Base-by-base conservation (phyloP, 2,113 vertebrate species). In the Piaya cayana region DNA sequence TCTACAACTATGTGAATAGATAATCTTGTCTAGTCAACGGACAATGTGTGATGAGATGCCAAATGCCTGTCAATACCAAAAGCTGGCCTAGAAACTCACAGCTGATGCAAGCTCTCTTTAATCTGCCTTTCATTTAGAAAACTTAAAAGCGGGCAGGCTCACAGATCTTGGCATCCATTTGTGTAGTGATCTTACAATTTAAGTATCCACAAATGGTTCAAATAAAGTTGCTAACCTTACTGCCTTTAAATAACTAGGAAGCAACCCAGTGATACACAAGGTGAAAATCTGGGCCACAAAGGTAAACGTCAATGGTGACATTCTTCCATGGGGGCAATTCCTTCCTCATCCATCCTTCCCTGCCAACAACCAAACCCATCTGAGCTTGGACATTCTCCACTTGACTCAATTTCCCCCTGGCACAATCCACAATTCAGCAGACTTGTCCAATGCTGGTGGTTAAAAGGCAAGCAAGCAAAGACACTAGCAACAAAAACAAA, bases 401-500 rank as follows among this genome's bases (percentile, higher is more conserved):
- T 22, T n/a, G n/a, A n/a, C n/a, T n/a, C 22, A 60, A 0, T 62
- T 84, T 89, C 14, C 3, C n/a, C 29, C 56, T 49, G 30, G 36
- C 37, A 52, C n/a, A 84, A 92, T 36, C 58, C 30, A 19, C 3
- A 11, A 21, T 69, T 84, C 49, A 58, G 14, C 11, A 10, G 58
- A 34, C 14, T 91, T 50, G 55, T 63, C 36, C 0, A 0, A 6
- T 15, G 52, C 50, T 7, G 1, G 11, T 4, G 4, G 32, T 47
- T 82, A 70, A 76, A 86, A 78, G 37, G 30, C 74, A 93, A 94
- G 92, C 23, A 69, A 77, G 43, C 43, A 90, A 58, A 70, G 39
- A 53, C 15, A 43, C 30, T 25, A 68, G 34, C 11, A 64, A 78
- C 34, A 37, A 29, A 43, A n/a, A n/a, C n/a, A n/a, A n/a, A n/a